phyloP scores from a whole-genome alignment of 2,888 invertebrate genomes.

The Neoaliturus tenellus region DNA sequence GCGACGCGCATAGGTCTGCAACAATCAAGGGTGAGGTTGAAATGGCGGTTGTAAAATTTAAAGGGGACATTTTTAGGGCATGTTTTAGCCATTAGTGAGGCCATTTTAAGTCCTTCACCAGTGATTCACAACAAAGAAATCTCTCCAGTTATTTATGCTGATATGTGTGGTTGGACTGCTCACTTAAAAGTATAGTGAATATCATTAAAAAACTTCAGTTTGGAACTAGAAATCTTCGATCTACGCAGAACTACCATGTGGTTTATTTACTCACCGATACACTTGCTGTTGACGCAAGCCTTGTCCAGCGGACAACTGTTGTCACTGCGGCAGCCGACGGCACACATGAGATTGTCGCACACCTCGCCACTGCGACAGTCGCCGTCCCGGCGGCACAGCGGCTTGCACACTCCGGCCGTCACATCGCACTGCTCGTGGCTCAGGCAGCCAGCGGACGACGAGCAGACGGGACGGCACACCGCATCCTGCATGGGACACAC shows the following conservation, averaged over 20 bases:
- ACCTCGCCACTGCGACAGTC: slow-evolving; percentile 93
- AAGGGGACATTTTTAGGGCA: not conserved
- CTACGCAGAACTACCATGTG: too few relatives aligned
- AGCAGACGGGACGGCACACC: slow-evolving; percentile 87
- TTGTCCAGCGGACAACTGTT: slow-evolving; percentile 83
- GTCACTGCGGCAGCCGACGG: slow-evolving; percentile 88
- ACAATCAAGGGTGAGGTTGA: not conserved
- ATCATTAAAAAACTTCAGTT: too few relatives aligned
- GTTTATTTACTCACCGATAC: too few relatives aligned
- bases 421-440: slow-evolving; percentile 87
- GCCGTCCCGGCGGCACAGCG: slow-evolving; percentile 88
- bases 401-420: slow-evolving; percentile 86
- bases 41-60: not conserved
- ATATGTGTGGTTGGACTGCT: too few relatives aligned
- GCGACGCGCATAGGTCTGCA: slow-evolving; percentile 82
- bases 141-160: too few relatives aligned
- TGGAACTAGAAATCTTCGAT: too few relatives aligned
- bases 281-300: slow-evolving; percentile 87
- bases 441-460: slow-evolving; percentile 84
- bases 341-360: slow-evolving; percentile 88
- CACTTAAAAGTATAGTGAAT: too few relatives aligned
- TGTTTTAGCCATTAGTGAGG: not conserved
- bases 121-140: too few relatives aligned
- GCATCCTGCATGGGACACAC: slow-evolving; percentile 72
- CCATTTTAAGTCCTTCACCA: too few relatives aligned